Evolutionary conservation across 2,888 invertebrate species (phyloP).

Genomic region (Oasisia sp.): DNA sequence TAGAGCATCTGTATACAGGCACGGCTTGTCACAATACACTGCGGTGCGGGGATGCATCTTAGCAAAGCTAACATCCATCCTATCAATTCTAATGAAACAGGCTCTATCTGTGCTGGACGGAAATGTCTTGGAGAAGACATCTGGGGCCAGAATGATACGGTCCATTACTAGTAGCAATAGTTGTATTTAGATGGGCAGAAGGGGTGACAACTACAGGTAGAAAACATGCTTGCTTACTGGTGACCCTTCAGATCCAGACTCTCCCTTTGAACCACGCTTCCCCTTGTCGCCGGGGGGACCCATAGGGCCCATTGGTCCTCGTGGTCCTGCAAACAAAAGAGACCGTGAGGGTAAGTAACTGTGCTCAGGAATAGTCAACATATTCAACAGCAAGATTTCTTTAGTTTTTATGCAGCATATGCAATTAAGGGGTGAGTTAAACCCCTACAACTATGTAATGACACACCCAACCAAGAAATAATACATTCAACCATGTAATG

Average conservation of each 20-base stretch:
- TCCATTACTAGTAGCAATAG: background rate
- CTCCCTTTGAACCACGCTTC: background rate
- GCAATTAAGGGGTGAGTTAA: background rate
- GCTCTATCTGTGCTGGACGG: background rate
- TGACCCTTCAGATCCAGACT: background rate
- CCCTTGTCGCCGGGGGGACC: background rate
- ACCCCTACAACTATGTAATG: no score
- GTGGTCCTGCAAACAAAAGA: background rate
- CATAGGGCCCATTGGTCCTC: background rate
- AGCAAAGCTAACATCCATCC: background rate
- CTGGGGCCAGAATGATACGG: background rate
- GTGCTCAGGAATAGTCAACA: background rate
- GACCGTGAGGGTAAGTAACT: background rate
- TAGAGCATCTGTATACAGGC: conserved; percentile 4
- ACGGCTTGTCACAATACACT: background rate
- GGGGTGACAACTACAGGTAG: no score
- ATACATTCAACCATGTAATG: no score
- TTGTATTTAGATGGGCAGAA: background rate
- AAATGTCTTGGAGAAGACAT: background rate
- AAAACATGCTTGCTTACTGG: background rate
- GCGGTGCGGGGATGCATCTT: background rate
- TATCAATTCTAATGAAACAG: background rate
- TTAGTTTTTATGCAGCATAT: background rate
- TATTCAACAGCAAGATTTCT: background rate
- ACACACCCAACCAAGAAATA: no score